A percentile compares a stretch with the other conserved stretches of the same genome.
Conservation (phyloP, 2,888 invertebrate genomes). For the Drosophila leonis region DNA sequence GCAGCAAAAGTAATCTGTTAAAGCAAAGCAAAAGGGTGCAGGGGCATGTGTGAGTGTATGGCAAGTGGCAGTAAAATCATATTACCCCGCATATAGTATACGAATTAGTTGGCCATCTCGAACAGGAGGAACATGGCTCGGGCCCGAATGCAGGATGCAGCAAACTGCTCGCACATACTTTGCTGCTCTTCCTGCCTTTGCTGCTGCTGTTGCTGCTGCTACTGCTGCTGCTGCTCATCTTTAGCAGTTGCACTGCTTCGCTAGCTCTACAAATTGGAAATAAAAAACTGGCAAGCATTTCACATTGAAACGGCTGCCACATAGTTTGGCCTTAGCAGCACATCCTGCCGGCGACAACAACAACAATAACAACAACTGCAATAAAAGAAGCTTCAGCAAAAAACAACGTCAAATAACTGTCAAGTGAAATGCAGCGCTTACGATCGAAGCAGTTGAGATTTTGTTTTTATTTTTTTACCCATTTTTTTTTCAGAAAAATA, state of each 20-base stretch:
- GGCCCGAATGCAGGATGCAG: conserved; percentile 37
- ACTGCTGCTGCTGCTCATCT: conserved; percentile 37
- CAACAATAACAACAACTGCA: conserved; percentile 15
- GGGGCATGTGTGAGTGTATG: conserved; percentile 10
- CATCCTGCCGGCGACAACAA: conserved; percentile 35
- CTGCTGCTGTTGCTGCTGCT: conserved; percentile 6
- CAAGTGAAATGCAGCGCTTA: conserved; percentile 55
- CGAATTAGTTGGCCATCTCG: conserved; percentile 66
- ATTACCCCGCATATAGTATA: conserved; percentile 57
- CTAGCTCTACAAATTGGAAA: conserved; percentile 41
- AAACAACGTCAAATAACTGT: conserved; percentile 50
- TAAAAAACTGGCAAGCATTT: conserved; percentile 44
- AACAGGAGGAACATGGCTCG: conserved; percentile 39
- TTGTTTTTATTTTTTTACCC: conserved; percentile 1
- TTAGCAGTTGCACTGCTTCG: conserved; percentile 9
- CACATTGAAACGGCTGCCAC: conserved; percentile 41
- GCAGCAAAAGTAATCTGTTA: conserved; percentile 64
- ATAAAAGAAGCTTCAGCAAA: conserved; percentile 25
- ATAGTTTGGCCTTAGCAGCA: conserved; percentile 49
- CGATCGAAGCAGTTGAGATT: conserved; percentile 42
- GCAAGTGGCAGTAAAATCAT: conserved; percentile 57
- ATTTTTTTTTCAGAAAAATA: conserved; percentile 8
- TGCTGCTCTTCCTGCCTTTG: neutral
- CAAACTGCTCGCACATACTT: conserved; percentile 25
- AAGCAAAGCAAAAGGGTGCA: conserved; percentile 16